These are phyloP conservation scores for Ectemnius lituratus DNA, from an alignment of 2,888 invertebrate genomes.

Conservation along the genomic window DNA sequence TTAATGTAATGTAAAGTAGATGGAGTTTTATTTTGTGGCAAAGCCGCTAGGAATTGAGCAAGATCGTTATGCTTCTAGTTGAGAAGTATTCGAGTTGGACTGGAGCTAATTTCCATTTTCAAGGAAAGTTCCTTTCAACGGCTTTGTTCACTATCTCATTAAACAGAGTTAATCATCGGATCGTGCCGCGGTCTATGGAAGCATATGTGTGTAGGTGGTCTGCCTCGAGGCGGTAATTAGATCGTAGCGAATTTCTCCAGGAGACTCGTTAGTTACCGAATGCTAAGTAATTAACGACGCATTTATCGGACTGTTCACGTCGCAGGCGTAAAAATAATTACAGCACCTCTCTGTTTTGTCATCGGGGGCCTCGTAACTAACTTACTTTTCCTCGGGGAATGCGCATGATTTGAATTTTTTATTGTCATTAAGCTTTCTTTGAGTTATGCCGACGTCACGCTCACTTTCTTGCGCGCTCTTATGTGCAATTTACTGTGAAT, in stretches of 20 bases:
- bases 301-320: not conserved
- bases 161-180: not conserved
- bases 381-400: constrained; percentile 16
- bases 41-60: too few species aligned
- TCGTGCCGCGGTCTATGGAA: not conserved
- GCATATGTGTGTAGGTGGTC: not conserved
- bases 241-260: constrained; percentile 34
- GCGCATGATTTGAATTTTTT: constrained; percentile 16
- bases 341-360: not conserved
- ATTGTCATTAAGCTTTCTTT: constrained; percentile 22
- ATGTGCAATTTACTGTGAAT: constrained; percentile 2
- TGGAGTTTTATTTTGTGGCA: too few species aligned
- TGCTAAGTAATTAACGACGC: constrained; percentile 15
- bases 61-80: too few species aligned
- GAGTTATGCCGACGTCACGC: constrained; percentile 22
- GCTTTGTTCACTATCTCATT: too few species aligned
- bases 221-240: constrained; percentile 30
- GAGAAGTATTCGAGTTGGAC: too few species aligned
- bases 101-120: too few species aligned
- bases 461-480: constrained; percentile 30
- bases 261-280: constrained; percentile 7
- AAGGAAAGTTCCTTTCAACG: too few species aligned
- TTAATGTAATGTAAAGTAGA: too few species aligned
- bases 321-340: constrained; percentile 13
- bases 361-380: constrained; percentile 3